These are phyloP conservation scores for Himalopsyche japonica DNA, from an alignment of 2,888 invertebrate genomes.

Conservation along the genomic window DNA sequence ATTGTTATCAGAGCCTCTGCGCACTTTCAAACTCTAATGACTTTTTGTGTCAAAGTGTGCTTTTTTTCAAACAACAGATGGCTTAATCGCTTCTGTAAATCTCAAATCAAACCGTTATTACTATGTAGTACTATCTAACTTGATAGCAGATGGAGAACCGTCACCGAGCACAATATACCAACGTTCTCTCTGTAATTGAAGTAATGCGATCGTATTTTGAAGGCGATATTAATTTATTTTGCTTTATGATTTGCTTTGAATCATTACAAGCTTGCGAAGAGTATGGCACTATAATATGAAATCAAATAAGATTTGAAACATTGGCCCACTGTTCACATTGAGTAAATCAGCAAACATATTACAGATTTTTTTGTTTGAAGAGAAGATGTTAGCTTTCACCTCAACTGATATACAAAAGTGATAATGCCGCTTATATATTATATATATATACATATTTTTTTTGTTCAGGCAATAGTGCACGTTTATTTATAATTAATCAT, in stretches of 20 bases:
- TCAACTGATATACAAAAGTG: background rate
- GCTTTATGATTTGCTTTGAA: background rate
- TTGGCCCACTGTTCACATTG: no score
- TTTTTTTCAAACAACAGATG: no score
- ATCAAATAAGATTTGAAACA: background rate
- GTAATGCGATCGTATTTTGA: background rate
- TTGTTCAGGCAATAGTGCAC: background rate
- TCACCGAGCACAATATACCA: background rate
- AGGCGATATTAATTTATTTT: background rate
- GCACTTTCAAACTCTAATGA: no score
- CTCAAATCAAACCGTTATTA: no score
- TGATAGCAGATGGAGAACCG: background rate
- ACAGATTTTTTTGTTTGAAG: no score
- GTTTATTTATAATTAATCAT: background rate
- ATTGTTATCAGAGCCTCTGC: no score
- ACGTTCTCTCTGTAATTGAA: background rate
- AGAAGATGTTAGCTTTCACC: background rate
- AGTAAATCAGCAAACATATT: no score
- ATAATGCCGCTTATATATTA: no score
- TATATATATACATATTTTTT: no score
- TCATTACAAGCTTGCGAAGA: background rate
- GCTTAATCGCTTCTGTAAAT: no score
- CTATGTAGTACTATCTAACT: background rate
- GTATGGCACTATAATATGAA: background rate
- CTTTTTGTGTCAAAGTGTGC: no score